Conservation (phyloP, 2,113 vertebrate species). For the Lasiurus cinereus region DNA sequence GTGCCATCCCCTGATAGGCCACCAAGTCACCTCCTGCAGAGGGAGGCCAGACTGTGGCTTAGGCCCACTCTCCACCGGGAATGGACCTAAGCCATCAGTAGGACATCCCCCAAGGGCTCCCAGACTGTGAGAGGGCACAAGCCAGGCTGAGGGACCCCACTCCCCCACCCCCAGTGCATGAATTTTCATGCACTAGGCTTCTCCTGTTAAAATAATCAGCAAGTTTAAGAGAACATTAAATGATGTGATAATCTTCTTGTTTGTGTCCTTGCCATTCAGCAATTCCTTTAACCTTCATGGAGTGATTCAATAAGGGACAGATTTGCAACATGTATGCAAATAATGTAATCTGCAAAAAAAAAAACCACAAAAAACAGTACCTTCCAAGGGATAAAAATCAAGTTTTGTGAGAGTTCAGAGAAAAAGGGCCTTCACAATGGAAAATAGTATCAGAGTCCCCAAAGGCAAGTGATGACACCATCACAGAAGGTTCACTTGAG, state of each 20-base stretch:
- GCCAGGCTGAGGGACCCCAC: no score
- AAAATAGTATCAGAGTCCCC: background rate
- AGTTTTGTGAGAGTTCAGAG: background rate
- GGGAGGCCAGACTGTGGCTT: no score
- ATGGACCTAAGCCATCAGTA: no score
- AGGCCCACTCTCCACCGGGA: no score
- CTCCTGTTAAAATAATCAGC: background rate
- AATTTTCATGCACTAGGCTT: no score
- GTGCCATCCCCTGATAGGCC: no score
- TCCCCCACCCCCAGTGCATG: no score
- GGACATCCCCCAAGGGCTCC: no score
- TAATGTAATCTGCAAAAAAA: conserved; percentile 19
- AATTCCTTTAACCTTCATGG: background rate
- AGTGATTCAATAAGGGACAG: background rate
- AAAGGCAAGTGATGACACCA: background rate
- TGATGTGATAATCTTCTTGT: background rate
- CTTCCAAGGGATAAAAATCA: background rate
- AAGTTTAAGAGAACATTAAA: background rate
- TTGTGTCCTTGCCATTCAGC: background rate
- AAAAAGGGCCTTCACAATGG: background rate
- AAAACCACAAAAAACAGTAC: conserved; percentile 29
- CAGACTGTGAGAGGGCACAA: no score
- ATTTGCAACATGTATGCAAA: background rate
- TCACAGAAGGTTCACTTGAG: background rate
- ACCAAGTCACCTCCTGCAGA: no score